These are phyloP conservation scores for Sardinella longiceps DNA, from an alignment of 2,797 vertebrate genomes.

Conservation along the genomic window DNA sequence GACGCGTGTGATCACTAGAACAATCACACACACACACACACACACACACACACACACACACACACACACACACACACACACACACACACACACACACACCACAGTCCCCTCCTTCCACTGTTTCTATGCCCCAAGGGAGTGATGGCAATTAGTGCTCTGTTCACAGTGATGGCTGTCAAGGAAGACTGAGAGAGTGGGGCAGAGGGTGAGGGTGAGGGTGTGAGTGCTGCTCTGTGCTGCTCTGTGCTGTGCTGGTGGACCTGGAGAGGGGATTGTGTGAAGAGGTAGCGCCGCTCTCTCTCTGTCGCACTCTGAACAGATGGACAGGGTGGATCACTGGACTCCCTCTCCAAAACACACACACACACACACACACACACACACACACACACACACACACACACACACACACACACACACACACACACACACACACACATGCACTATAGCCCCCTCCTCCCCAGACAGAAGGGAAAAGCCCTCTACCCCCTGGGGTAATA, in stretches of 20 bases:
- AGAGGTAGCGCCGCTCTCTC: slow-evolving; percentile 73
- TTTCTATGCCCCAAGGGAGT: slow-evolving; percentile 34
- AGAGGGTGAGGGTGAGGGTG: slow-evolving; percentile 50
- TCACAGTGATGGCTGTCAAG: slow-evolving; percentile 6
- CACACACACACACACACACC: slow-evolving; percentile 23
- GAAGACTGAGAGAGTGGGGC: slow-evolving; percentile 5
- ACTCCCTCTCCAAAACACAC: slow-evolving; percentile 59
- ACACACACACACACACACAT: background rate
- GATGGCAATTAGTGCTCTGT: slow-evolving; percentile 60
- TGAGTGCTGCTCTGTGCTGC: no score
- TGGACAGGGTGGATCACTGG: slow-evolving; percentile 82
- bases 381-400: background rate
- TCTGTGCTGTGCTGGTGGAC: slow-evolving; percentile 60
- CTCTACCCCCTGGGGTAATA: background rate
- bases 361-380: slow-evolving; percentile 50
- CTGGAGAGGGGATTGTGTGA: slow-evolving; percentile 65
- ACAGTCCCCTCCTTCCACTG: background rate
- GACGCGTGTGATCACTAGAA: slow-evolving; percentile 71
- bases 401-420: background rate
- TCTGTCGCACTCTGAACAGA: slow-evolving; percentile 75
- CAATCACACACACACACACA: slow-evolving; percentile 10
- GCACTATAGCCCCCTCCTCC: background rate
- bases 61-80: slow-evolving; percentile 25
- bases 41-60: slow-evolving; percentile 27
- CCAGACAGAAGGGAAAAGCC: background rate